A percentile compares a stretch with the other conserved stretches of the same genome.
phyloP scores from a whole-genome alignment of 2,113 vertebrate genomes.

The Gymnogyps californianus region DNA sequence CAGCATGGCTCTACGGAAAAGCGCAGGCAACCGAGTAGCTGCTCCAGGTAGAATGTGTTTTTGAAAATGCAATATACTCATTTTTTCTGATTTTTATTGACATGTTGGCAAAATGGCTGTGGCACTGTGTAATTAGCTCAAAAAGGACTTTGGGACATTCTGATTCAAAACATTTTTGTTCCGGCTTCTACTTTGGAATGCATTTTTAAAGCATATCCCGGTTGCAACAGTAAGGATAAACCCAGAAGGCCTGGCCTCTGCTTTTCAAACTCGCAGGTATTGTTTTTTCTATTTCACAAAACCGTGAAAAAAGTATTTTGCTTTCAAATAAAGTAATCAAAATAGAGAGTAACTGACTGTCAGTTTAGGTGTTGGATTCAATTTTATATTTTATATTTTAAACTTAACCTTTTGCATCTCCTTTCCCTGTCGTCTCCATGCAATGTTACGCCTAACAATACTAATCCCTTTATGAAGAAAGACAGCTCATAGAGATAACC shows the following conservation, averaged over 20 bases:
- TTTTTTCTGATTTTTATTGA: background rate
- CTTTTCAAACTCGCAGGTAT: background rate
- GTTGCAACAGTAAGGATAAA: background rate
- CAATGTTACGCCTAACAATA: background rate
- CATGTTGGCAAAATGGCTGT: background rate
- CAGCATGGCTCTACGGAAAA: fast-evolving
- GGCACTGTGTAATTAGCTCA: background rate
- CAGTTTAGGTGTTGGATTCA: background rate
- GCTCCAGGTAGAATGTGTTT: background rate
- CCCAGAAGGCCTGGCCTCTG: background rate
- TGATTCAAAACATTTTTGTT: background rate
- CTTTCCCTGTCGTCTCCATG: background rate
- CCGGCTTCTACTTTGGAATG: fast-evolving
- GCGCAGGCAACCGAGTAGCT: fast-evolving
- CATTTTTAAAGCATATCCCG: background rate
- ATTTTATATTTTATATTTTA: background rate
- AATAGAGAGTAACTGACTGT: background rate
- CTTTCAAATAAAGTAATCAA: background rate
- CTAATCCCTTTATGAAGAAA: conserved; percentile 49
- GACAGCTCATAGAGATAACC: conserved; percentile 37
- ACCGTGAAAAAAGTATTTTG: background rate
- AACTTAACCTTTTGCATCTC: background rate
- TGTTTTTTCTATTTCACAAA: background rate
- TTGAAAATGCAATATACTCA: background rate
- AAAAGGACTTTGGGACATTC: background rate